phyloP scores from a whole-genome alignment of 2,888 invertebrate genomes.

The Acanthoscelides obtectus region DNA sequence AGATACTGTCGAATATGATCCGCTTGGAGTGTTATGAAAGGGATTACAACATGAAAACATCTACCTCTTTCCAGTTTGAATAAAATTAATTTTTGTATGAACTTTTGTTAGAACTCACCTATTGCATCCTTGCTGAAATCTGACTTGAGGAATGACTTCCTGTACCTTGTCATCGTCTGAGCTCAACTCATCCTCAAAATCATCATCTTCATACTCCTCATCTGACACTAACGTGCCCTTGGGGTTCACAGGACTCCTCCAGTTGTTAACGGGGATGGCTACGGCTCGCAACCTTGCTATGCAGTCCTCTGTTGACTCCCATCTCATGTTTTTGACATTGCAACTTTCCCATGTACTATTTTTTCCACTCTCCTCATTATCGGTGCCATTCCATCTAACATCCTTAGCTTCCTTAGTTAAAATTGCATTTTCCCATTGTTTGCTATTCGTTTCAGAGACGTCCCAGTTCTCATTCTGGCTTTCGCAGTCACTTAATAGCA shows the following conservation, averaged over 20 bases:
- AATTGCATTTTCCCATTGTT: not conserved
- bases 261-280: slow-evolving; percentile 60
- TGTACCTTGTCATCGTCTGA: slow-evolving; percentile 53
- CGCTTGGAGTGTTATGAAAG: no score
- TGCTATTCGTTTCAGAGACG: not conserved
- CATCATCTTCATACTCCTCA: slow-evolving; percentile 56
- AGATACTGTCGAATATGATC: not conserved
- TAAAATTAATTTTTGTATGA: no score
- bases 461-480: not conserved
- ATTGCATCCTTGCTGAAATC: slow-evolving; percentile 17
- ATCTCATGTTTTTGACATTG: not conserved
- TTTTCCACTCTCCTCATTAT: not conserved
- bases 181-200: slow-evolving; percentile 57
- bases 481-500: not conserved
- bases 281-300: slow-evolving; percentile 67
- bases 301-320: slow-evolving; percentile 48
- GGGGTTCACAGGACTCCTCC: slow-evolving; percentile 49
- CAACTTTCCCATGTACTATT: not conserved
- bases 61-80: no score
- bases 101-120: no score
- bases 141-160: slow-evolving; percentile 24
- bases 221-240: slow-evolving; percentile 40
- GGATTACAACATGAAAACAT: no score
- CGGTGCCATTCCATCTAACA: not conserved
- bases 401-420: not conserved